Evolutionary conservation across 2,888 invertebrate species (phyloP), one percentile per base, ranked within the genome.

Genomic region (Diploptera punctata): DNA sequence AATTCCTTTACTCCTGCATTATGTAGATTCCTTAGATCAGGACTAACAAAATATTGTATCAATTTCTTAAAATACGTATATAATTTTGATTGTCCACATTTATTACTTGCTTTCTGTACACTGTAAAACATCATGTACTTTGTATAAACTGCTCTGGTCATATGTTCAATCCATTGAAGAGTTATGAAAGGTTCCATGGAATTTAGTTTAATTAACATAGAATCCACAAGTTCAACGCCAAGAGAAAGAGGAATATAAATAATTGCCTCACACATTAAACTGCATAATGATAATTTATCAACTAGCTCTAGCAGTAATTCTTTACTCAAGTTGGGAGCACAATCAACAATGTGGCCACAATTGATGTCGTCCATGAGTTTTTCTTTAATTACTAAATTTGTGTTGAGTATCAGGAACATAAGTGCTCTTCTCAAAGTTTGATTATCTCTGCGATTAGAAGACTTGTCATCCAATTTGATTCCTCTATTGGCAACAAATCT

Each of bases 221-320:
- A 4, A 24, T 67, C 71, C 2, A 72, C 21, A n/a, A 75, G 33
- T 47, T 75, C 75, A 7, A 31, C 24, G 47, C 67, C 31, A 21
- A 75, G 61, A n/a, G 43, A 57, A 7, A 60, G 44, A 10, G 75
- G 72, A 38, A 65, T 29, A 60, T 67, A 70, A 18, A 72, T 43
- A 26, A 75, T 54, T 19, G 54, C 61, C 61, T 75, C 75, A 62
- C 10, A 70, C 5, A 70, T 43, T 54, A 72, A 75, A 19, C 70
- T 67, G 5, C 67, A 44, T 4, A 75, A 44, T 0, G 67, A 43
- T 9, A 72, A 44, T 9, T 21, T 26, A 49, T 43, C 60, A 2
- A 72, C 61, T n/a, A 73, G 21, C 47, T 73, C 68, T 13, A 73
- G 2, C n/a, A 67, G 38, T 13, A 70, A 19, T n/a, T 70, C 67